phyloP scores from a whole-genome alignment of 2,888 invertebrate genomes.

The Beris chalybata region DNA sequence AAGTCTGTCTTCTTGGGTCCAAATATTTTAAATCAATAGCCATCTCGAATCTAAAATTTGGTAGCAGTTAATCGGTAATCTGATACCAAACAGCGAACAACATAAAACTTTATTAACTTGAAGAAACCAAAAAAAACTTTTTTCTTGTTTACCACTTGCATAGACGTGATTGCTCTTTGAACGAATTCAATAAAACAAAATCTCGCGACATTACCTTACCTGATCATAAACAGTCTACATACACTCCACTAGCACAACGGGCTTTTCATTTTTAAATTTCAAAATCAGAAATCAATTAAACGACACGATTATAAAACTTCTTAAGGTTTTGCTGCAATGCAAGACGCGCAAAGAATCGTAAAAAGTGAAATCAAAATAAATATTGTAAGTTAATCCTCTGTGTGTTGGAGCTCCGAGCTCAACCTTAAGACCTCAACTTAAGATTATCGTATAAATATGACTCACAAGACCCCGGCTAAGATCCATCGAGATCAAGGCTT shows the following conservation, averaged over 20 bases:
- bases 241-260: background rate
- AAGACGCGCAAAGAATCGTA: slow-evolving; percentile 16
- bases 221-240: slow-evolving; percentile 5
- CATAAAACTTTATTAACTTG: too few relatives aligned
- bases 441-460: slow-evolving; percentile 32
- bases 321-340: background rate
- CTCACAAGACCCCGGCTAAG: slow-evolving; percentile 18
- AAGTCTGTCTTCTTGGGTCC: too few relatives aligned
- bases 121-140: too few relatives aligned
- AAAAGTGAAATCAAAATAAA: slow-evolving; percentile 30
- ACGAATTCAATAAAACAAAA: slow-evolving; percentile 25
- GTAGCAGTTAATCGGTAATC: too few relatives aligned
- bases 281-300: slow-evolving; percentile 29
- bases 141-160: too few relatives aligned
- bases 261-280: slow-evolving; percentile 10
- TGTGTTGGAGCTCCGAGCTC: slow-evolving; percentile 10
- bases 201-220: slow-evolving; percentile 14
- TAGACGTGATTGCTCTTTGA: slow-evolving; percentile 2
- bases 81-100: too few relatives aligned
- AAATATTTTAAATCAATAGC: too few relatives aligned
- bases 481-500: slow-evolving; percentile 17
- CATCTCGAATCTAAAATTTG: too few relatives aligned
- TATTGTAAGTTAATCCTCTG: slow-evolving; percentile 30
- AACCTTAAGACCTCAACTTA: slow-evolving; percentile 13
- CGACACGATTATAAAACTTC: slow-evolving; percentile 31